Conservation (phyloP, 2,888 invertebrate species). For the Nesidiocoris tenuis region DNA sequence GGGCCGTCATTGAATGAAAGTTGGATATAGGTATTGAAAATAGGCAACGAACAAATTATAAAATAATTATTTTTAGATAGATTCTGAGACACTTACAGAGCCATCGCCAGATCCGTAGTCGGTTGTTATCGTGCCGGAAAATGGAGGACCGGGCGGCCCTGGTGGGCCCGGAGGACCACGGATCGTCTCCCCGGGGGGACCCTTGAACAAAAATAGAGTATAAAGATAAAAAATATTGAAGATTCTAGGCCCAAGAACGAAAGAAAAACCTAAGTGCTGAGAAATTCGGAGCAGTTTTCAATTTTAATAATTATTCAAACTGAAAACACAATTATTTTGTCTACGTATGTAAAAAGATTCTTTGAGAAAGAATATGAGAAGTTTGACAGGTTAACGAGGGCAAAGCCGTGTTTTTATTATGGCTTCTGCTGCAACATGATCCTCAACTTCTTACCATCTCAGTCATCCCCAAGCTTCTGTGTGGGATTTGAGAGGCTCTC, state of each 20-base stretch:
- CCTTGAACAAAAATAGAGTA: slow-evolving; percentile 46
- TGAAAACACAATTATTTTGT: too few relatives aligned
- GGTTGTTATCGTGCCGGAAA: slow-evolving; percentile 46
- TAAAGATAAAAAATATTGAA: not conserved
- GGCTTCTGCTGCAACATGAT: not conserved
- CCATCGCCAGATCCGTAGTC: slow-evolving; percentile 49
- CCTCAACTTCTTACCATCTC: not conserved
- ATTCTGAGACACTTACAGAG: slow-evolving; percentile 47
- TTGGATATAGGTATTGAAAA: too few relatives aligned
- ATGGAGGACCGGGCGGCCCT: slow-evolving; percentile 51
- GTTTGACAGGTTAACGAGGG: too few relatives aligned
- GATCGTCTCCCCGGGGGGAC: slow-evolving; percentile 51
- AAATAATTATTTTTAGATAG: too few relatives aligned
- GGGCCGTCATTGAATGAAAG: not conserved
- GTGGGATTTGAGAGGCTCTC: not conserved
- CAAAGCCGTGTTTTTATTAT: too few relatives aligned
- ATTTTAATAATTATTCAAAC: too few relatives aligned
- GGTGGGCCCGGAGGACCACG: slow-evolving; percentile 52
- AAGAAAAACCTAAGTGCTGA: too few relatives aligned
- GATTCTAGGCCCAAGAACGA: too few relatives aligned
- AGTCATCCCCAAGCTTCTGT: too few relatives aligned
- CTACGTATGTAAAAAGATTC: too few relatives aligned
- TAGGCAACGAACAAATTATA: too few relatives aligned
- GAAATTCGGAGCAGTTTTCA: too few relatives aligned
- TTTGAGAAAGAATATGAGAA: not conserved